Conservation (phyloP, 2,113 vertebrate genomes). For the Aix galericulata region DNA sequence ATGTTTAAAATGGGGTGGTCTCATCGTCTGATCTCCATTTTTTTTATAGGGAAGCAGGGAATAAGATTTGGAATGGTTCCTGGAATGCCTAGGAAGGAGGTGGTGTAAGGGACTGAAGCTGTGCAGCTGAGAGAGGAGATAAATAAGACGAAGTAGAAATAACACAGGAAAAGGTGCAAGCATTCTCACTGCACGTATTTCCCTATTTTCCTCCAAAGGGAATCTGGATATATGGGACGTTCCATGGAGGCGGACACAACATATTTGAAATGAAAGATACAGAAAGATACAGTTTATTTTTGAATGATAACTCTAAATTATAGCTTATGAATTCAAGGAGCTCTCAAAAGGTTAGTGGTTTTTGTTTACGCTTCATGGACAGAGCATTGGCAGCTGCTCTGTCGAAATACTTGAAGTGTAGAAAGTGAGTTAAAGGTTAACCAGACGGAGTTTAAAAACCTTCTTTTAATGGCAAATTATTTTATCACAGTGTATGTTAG, state of each 20-base stretch:
- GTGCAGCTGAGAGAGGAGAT: background rate
- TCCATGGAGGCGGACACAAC: background rate
- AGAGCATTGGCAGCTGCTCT: background rate
- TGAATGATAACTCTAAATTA: background rate
- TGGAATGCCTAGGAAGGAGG: background rate
- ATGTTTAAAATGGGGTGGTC: background rate
- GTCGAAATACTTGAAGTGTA: background rate
- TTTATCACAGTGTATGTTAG: background rate
- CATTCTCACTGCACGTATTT: background rate
- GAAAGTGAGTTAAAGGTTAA: background rate
- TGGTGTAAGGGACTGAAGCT: background rate
- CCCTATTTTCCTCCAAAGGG: background rate
- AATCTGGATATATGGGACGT: background rate
- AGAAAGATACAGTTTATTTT: background rate
- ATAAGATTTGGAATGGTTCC: background rate
- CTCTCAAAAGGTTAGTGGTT: background rate
- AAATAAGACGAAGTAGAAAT: background rate
- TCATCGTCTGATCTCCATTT: background rate
- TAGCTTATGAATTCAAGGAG: background rate
- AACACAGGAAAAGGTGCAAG: background rate
- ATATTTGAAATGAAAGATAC: background rate
- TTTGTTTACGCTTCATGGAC: background rate
- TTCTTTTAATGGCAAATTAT: background rate
- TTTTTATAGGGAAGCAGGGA: background rate
- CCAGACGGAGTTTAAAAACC: background rate